Conservation (phyloP, 2,113 vertebrate genomes). For the Saccopteryx leptura region DNA sequence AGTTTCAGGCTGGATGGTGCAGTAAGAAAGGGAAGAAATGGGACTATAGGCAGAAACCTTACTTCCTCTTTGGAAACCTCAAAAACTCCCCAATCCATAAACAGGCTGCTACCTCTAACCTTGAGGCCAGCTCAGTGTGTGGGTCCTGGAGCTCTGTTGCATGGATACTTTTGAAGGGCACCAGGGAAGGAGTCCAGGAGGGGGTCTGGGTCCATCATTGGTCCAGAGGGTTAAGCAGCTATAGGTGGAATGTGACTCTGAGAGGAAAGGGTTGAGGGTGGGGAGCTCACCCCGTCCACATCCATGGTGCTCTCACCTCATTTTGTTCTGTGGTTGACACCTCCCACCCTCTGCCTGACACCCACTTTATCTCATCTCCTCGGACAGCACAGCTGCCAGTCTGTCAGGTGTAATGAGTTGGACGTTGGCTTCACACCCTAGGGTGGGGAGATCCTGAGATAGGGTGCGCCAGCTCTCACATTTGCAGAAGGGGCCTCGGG, state of each 20-base stretch:
- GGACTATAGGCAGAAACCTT: conserved; percentile 20
- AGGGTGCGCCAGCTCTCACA: not conserved
- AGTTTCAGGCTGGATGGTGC: not conserved
- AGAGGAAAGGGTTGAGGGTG: not conserved
- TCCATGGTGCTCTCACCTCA: not conserved
- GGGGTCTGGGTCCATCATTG: not conserved
- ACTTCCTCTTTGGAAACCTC: conserved; percentile 55
- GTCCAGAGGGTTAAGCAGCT: not conserved
- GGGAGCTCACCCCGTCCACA: not conserved
- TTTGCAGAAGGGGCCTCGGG: conserved; percentile 68
- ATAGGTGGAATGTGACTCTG: not conserved
- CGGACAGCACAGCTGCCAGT: conserved; percentile 50
- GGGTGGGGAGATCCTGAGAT: conserved; percentile 76
- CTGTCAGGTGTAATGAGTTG: conserved; percentile 56
- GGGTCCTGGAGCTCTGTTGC: not conserved
- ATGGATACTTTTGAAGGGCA: not conserved
- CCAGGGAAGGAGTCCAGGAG: not conserved
- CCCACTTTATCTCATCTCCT: conserved; percentile 63
- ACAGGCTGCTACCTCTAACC: not conserved
- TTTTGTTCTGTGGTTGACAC: conserved; percentile 73
- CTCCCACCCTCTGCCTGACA: conserved; percentile 73
- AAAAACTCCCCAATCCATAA: conserved; percentile 18
- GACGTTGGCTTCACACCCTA: conserved; percentile 76
- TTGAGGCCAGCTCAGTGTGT: not conserved
- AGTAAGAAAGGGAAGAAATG: not conserved